Evolutionary conservation across 2,888 invertebrate species (phyloP), one percentile per base, ranked within the genome.

Genomic region (Apamea monoglypha): DNA sequence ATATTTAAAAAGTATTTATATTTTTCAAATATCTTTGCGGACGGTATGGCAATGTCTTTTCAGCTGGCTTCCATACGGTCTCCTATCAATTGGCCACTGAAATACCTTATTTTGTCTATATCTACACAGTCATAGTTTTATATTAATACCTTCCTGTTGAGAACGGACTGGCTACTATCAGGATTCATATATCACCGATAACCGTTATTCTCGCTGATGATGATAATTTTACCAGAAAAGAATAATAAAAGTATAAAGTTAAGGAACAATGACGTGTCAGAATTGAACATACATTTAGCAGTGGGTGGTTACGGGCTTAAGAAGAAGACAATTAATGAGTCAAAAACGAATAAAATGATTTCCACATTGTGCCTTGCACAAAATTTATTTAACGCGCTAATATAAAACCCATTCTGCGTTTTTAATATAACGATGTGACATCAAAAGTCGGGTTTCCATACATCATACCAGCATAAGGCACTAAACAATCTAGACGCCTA

Each of bases 401-500:
- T 78, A 83, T 68, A 59, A 79, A 81, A 79, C 67, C 32, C 47
- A 50, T 74, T 66, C 40, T 70, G 21, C 50, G 29, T 61, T 76
- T 83, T 82, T 83, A 81, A 84, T 80, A 78, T 73, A 80, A 80
- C 64, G 76, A 81, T 82, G 75, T 76, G 80, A 83, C 70, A 83
- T 82, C 69, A 69, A 75, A 78, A 83, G 71, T 82, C 36, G 53
- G 81, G 81, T 78, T 76, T 78, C 80, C 84, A 90, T 88, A 86
- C 81, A 85, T 89, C 87, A 87, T 82, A 80, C 63, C 76, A 83
- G 68, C 82, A 87, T 76, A 84, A 79, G 86, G 80, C 81, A 85
- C 85, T 78, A 82, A 85, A 89, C 86, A 89, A 90, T 92, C 90
- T 90, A 89, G 90, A 91, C 88, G 88, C 89, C 89, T 90, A 90